Evolutionary conservation across 2,113 vertebrate species (phyloP).

Genomic region (Tinamus guttatus): DNA sequence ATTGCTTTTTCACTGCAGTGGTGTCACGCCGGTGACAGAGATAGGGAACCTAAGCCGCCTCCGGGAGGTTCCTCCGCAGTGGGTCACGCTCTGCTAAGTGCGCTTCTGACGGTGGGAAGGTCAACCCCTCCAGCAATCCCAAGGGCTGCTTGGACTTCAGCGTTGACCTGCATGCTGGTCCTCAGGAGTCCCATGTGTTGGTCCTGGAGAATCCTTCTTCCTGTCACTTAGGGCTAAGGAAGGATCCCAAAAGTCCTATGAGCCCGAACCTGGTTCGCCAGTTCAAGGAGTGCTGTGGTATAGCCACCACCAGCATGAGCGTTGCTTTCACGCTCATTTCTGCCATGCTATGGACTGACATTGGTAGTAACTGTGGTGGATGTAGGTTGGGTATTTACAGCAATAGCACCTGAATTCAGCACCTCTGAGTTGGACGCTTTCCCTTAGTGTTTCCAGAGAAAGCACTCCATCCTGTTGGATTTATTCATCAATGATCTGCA

Average conservation of each 20-base stretch:
- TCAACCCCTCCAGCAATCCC: background rate
- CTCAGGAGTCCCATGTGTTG: background rate
- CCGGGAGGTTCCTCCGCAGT: background rate
- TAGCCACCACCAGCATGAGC: fast-evolving
- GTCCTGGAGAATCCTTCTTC: background rate
- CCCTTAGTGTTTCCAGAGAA: background rate
- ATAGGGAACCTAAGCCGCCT: fast-evolving
- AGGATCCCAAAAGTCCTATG: background rate
- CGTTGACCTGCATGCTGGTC: fast-evolving
- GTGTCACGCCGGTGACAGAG: background rate
- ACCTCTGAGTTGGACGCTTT: background rate
- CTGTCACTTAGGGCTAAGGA: background rate
- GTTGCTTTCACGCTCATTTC: background rate
- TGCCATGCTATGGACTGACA: fast-evolving
- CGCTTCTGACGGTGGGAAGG: background rate
- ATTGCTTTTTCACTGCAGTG: background rate
- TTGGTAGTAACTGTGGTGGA: background rate
- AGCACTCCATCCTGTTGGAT: too few species aligned
- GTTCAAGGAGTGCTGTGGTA: background rate
- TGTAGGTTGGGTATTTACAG: fast-evolving
- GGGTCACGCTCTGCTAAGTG: background rate
- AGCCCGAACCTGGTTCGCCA: fast-evolving
- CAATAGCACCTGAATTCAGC: background rate
- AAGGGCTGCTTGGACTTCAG: background rate
- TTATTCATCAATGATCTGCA: too few species aligned